phyloP scores from a whole-genome alignment of 1,140 invertebrate genomes.

The Drosophila paulistorum region DNA sequence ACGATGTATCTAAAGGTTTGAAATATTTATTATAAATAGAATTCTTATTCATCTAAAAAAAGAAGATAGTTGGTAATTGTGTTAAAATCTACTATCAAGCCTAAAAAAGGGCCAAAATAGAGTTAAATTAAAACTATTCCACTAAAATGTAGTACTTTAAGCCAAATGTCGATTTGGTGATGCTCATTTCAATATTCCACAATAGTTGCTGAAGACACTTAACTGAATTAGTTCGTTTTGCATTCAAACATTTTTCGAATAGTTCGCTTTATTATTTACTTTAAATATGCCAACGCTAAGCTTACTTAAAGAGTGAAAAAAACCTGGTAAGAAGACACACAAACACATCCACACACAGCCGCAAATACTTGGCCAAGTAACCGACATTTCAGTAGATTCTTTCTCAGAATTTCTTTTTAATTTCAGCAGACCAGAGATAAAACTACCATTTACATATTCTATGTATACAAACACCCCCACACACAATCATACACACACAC shows the following conservation, averaged over 20 bases:
- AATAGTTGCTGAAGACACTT: neutral
- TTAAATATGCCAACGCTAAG: neutral
- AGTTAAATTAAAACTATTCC: no score
- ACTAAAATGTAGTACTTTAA: no score
- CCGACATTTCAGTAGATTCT: constrained; percentile 27
- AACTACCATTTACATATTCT: constrained; percentile 59
- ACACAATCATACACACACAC: constrained; percentile 5
- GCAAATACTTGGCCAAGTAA: constrained; percentile 13
- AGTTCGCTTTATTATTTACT: neutral
- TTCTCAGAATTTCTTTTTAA: constrained; percentile 49
- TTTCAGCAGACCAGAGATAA: constrained; percentile 54
- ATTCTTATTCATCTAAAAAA: no score
- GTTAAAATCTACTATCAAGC: no score
- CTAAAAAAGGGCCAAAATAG: no score
- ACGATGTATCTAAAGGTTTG: constrained; percentile 86
- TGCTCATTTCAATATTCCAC: no score
- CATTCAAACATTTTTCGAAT: neutral
- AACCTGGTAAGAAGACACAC: neutral
- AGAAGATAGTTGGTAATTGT: no score
- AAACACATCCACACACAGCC: neutral
- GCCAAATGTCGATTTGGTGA: no score
- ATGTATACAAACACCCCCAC: constrained; percentile 22
- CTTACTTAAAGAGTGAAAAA: neutral
- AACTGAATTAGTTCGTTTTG: neutral
- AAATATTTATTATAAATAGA: no score